Base-by-base conservation (phyloP, 2,888 invertebrate species). In the Lepidochitona cinerea region DNA sequence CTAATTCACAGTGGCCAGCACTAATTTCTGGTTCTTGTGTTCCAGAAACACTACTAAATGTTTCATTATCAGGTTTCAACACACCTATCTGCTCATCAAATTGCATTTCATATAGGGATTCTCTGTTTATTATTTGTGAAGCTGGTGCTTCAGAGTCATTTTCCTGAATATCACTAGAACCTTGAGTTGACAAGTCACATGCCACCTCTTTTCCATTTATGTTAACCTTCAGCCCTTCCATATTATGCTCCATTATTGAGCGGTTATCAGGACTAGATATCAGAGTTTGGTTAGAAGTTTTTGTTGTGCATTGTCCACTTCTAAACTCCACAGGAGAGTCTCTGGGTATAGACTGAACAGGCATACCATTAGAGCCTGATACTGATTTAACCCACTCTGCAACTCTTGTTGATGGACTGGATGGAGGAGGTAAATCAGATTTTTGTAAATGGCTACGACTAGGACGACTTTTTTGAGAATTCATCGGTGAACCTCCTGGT, bases 321-420 rank as follows among this genome's bases (percentile, higher is more conserved):
- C 29, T 59, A 59, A 29, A 59, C 18, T 59, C 26, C 4, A 9
- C 26, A 23, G 59, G 29, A 4, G 59, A 7, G 66, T 66, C 66
- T 66, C 18, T 37, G 4, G 66, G 66, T 18, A 14, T 9, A 35
- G 66, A 66, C 37, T 66, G 66, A 35, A 14, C 26, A 23, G 35
- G 14, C 37, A 37, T 3, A 18, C 37, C 35, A 37, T n/a, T 36
- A n/a, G 66, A 14, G 14, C 76, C 67, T 9, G 83, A 83, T 35
- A 90, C 88, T 18, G 87, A 88, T 68, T 85, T 84, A 54, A 90
- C 83, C 90, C 90, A 90, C 72, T 89, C 88, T 23, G 87, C 87
- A 12, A 89, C 89, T 23, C 90, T 79, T 68, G 84, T 85, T 23
- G 84, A 84, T 6, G 86, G 83, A 72, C 77, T 83, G 26, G 81